Base-by-base conservation (phyloP, 2,888 invertebrate genomes). In the Pyrocoelia pectoralis region DNA sequence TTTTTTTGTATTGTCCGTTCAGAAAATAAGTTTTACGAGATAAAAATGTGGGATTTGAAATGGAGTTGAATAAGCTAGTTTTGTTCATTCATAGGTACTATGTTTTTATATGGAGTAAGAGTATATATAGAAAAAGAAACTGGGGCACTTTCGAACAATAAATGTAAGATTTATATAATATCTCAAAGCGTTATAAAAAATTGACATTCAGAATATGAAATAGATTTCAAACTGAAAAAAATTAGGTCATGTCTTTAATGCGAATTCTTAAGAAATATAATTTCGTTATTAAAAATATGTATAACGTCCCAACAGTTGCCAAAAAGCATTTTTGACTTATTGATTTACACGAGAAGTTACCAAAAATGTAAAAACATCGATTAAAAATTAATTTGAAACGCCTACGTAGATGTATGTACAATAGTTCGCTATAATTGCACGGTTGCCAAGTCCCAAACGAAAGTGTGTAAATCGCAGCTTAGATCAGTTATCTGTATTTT, bases 401-500 rank as follows among this genome's bases (percentile, higher is more conserved):
- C 41, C n/a, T n/a, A n/a, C n/a, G n/a, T n/a, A n/a, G n/a, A n/a
- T n/a, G n/a, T n/a, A n/a, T n/a, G n/a, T n/a, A n/a, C n/a, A n/a
- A n/a, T n/a, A n/a, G n/a, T n/a, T n/a, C n/a, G n/a, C n/a, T n/a
- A n/a, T n/a, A n/a, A n/a, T n/a, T n/a, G n/a, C 33, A 33, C 33
- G n/a, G n/a, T 33, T 33, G 33, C 9, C 10, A n/a, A 33, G 10
- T 33, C 9, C 8, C n/a, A 33, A n/a, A n/a, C 8, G n/a, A 33
- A 33, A 57, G 67, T 66, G 72, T 71, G 70, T 68, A 70, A 75
- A 73, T 73, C 72, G 71, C 65, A 65, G 67, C 73, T 71, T 68
- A 71, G 72, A 72, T 75, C 75, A 75, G 76, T 78, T 77, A 79
- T 77, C 77, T 76, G 69, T 74, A 74, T 76, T 76, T 76, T 74